Evolutionary conservation across 2,888 invertebrate genomes (phyloP), one percentile per base, ranked within the genome.

Genomic region (Cerastoderma edule): DNA sequence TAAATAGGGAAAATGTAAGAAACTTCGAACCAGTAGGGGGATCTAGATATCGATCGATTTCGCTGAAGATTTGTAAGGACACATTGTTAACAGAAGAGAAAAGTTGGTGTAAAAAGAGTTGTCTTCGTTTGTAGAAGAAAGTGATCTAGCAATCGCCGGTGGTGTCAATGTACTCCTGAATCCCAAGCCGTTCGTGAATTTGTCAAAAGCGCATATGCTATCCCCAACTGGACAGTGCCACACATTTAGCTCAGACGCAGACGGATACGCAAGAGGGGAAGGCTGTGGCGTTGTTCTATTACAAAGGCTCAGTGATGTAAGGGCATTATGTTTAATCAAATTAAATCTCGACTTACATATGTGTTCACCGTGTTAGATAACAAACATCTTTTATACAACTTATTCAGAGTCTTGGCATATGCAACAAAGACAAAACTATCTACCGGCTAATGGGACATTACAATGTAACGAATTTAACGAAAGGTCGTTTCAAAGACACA

Each of bases 81-180:
- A n/a, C n/a, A n/a, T n/a, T n/a, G n/a, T n/a, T n/a, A n/a, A n/a
- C n/a, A n/a, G n/a, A n/a, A n/a, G n/a, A n/a, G n/a, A n/a, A n/a
- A n/a, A n/a, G n/a, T n/a, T n/a, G n/a, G n/a, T n/a, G n/a, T n/a
- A n/a, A n/a, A n/a, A n/a, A n/a, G n/a, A n/a, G n/a, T n/a, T n/a
- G n/a, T n/a, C n/a, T n/a, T n/a, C n/a, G n/a, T 30, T 30, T 10
- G n/a, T 75, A 85, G 87, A 83, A 46, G 82, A 84, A 13, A 79
- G 83, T 56, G 73, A 80, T 16, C 60, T 84, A 67, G 87, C 85
- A 1, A 72, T 89, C 16, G 84, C 83, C 50, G 89, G 89, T 4
- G 89, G 89, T 2, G 87, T 87, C 1, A 89, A 84, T 67, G 71
- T 64, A 32, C 88, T 92, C 33, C 54, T 86, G 22, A 66, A 73